Base-by-base conservation (phyloP, 2,113 vertebrate genomes). In the Chaetodon auriga region DNA sequence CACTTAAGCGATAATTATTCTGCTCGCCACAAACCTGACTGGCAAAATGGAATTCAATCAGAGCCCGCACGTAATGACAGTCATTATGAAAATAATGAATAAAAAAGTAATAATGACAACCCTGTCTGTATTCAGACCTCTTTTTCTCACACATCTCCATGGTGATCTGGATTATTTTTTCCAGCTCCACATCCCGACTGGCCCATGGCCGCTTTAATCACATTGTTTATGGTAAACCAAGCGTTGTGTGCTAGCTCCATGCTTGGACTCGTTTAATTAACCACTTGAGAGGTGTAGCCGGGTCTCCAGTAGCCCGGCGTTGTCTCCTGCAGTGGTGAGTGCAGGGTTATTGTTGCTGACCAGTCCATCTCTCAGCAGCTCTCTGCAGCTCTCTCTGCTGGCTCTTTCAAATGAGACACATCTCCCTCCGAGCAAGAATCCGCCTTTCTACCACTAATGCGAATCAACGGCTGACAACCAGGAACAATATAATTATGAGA, bases 1-100 rank as follows among this genome's bases (percentile, higher is more conserved):
- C 96, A 97, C 97, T 97, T 97, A 97, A 98, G 97, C 96, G 97
- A 96, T 97, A 97, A 97, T 97, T 98, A 97, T 97, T 97, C 96
- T 92, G 96, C 96, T 96, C 95, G 95, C 96, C 96, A 96, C 96
- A 97, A 97, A 97, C 95, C 96, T 96, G 97, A 96, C 96, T 95
- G 97, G 97, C 96, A 97, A 97, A 92, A 97, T 97, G 96, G 96
- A 97, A 97, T 98, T 97, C 96, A 93, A 94, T 98, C 97, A 98
- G 96, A 96, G 96, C 94, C 95, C 93, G 95, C 84, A 95, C 97
- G 97, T 97, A 97, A 98, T 98, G 96, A 97, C 96, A 95, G 96
- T 97, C 97, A 97, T 98, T 98, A 97, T 97, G 96, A 97, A 92
- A 92, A 94, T 92, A 91, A 92, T 91, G 91, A 92, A 93, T 89